Conservation (phyloP, 1,140 invertebrate species). For the Macrobrachium rosenbergii region DNA sequence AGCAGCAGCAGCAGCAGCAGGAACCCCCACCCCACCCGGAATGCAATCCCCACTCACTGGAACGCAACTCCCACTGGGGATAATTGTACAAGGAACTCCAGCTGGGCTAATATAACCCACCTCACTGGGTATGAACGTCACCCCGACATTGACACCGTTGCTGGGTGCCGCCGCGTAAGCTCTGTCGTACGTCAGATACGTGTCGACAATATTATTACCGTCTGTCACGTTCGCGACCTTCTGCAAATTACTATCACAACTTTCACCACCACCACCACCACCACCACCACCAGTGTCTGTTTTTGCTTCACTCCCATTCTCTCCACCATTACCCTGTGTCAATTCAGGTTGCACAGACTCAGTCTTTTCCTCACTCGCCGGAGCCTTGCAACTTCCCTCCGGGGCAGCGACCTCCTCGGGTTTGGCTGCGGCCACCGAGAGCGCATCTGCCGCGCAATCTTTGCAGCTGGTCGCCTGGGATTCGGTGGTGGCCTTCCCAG, state of each 20-base stretch:
- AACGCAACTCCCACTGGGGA: conserved; percentile 37
- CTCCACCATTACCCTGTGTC: conserved; percentile 34
- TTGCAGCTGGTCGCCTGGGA: too few species aligned
- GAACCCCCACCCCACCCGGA: conserved; percentile 24
- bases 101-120: conserved; percentile 27
- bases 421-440: not conserved
- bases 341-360: not conserved
- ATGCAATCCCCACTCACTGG: conserved; percentile 44
- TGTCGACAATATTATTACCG: conserved; percentile 5
- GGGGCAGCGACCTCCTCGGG: not conserved
- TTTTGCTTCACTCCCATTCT: not conserved
- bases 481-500: not conserved
- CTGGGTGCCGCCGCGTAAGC: conserved; percentile 25
- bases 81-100: conserved; percentile 52
- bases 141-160: conserved; percentile 41
- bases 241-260: conserved; percentile 4
- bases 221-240: not conserved
- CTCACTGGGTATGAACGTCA: conserved; percentile 36
- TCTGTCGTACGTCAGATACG: conserved; percentile 34
- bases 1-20: not conserved
- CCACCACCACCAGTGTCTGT: not conserved
- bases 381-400: not conserved
- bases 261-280: not conserved
- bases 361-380: not conserved
- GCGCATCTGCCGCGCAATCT: too few species aligned